Evolutionary conservation across 2,888 invertebrate species (phyloP).

Genomic region (Ormia ochracea): DNA sequence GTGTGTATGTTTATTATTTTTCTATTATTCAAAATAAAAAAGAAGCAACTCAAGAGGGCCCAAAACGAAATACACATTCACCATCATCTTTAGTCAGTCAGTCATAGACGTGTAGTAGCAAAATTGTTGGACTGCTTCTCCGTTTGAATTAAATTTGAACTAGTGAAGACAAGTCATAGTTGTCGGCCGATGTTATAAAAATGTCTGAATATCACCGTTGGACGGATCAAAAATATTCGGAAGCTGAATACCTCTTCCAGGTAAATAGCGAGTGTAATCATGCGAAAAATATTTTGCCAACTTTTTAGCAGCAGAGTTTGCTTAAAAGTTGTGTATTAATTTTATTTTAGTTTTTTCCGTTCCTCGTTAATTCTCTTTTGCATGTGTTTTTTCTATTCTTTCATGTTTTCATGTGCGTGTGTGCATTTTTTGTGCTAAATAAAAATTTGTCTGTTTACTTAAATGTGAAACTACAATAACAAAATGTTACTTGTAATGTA

Average conservation of each 20-base stretch:
- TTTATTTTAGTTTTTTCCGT: too few species aligned
- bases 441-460: constrained; percentile 39
- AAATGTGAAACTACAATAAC: constrained; percentile 18
- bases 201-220: constrained; percentile 64
- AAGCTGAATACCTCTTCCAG: constrained; percentile 66
- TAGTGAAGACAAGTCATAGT: constrained; percentile 17
- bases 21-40: constrained; percentile 25
- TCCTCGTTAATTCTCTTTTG: constrained; percentile 45
- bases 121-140: constrained; percentile 24
- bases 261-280: constrained; percentile 42
- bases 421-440: constrained; percentile 30
- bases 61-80: constrained; percentile 30
- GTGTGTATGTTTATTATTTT: constrained; percentile 52
- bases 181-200: constrained; percentile 50
- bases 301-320: constrained; percentile 29
- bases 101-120: constrained; percentile 37
- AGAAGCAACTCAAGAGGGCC: constrained; percentile 11
- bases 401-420: constrained; percentile 16
- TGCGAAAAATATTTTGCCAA: not conserved
- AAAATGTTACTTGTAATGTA: not conserved
- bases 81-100: constrained; percentile 29
- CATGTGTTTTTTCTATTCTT: constrained; percentile 13
- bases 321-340: constrained; percentile 46
- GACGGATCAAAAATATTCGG: constrained; percentile 65
- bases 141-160: constrained; percentile 32